Evolutionary conservation across 2,888 invertebrate genomes (phyloP).

Genomic region (Eupithecia subumbrata): DNA sequence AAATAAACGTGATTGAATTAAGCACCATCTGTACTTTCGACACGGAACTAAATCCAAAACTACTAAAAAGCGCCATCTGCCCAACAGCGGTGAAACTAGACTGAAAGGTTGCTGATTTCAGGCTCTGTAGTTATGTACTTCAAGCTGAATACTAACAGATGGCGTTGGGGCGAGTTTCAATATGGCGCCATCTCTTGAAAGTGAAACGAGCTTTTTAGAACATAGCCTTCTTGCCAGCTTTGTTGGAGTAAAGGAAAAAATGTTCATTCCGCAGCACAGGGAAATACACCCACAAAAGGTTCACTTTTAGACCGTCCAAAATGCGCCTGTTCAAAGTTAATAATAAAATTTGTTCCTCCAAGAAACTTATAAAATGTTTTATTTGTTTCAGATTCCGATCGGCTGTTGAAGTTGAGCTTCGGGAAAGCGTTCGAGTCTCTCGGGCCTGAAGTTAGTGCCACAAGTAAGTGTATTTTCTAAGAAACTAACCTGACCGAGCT

Average conservation of each 20-base stretch:
- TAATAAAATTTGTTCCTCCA: background rate
- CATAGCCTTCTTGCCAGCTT: background rate
- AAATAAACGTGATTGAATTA: background rate
- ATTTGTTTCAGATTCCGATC: conserved; percentile 76
- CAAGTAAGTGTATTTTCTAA: conserved; percentile 85
- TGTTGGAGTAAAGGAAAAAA: background rate
- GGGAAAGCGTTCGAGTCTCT: conserved; percentile 84
- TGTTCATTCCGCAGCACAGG: background rate
- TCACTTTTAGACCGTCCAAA: background rate
- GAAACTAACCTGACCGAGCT: too few species aligned
- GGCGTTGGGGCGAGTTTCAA: conserved; percentile 9
- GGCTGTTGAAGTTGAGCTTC: conserved; percentile 78
- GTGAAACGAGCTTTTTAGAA: background rate
- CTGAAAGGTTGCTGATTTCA: background rate
- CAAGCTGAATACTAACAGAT: conserved; percentile 14
- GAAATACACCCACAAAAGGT: background rate
- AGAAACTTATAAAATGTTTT: conserved; percentile 23
- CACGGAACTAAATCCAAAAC: background rate
- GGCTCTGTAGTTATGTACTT: background rate
- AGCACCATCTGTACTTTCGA: background rate
- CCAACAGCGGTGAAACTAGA: conserved; percentile 24
- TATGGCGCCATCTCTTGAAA: conserved; percentile 16
- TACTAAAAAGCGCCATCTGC: conserved; percentile 46
- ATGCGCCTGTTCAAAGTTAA: background rate
- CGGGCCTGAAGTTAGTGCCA: conserved; percentile 89